Conservation (phyloP, 2,888 invertebrate genomes). For the Andrena minutula region DNA sequence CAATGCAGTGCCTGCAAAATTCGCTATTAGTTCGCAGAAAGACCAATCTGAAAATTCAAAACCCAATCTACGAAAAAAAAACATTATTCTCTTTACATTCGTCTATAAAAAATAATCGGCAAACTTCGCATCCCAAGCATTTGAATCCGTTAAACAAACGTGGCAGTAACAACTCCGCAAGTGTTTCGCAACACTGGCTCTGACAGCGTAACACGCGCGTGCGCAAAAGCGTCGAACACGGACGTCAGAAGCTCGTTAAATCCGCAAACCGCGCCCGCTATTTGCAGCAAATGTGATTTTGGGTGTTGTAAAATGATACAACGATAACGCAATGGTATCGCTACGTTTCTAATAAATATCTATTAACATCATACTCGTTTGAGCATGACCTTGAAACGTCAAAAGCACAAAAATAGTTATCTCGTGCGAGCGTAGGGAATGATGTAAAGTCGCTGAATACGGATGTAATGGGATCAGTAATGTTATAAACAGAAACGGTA, state of each 20-base stretch:
- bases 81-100: background rate
- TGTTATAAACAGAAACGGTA: slow-evolving; percentile 4
- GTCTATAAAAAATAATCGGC: background rate
- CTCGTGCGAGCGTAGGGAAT: slow-evolving; percentile 9
- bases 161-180: background rate
- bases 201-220: background rate
- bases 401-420: slow-evolving; percentile 13
- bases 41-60: background rate
- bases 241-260: background rate
- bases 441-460: slow-evolving; percentile 19
- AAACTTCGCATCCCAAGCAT: no score
- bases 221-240: background rate
- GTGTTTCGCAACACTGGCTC: background rate
- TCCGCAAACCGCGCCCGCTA: background rate
- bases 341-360: background rate
- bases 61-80: background rate
- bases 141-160: background rate
- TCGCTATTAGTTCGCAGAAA: background rate
- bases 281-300: background rate
- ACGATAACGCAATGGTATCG: background rate
- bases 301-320: background rate
- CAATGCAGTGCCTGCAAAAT: no score
- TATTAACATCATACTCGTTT: background rate
- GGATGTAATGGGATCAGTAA: slow-evolving; percentile 8
- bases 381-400: slow-evolving; percentile 10